phyloP scores from a whole-genome alignment of 2,797 vertebrate species.

The Eupleurogrammus muticus region DNA sequence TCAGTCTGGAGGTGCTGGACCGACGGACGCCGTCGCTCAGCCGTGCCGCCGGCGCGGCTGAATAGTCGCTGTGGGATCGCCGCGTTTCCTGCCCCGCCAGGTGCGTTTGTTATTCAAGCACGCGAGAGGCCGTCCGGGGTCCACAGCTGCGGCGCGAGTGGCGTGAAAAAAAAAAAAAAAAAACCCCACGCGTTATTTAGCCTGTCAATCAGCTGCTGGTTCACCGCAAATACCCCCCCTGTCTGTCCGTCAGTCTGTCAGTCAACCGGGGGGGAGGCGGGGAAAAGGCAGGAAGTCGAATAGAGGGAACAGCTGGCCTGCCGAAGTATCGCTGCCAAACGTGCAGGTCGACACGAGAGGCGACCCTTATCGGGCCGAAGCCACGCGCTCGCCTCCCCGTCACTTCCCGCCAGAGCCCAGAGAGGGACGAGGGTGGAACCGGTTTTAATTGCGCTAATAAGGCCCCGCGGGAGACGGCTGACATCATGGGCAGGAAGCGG shows the following conservation, averaged over 20 bases:
- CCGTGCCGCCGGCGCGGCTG: neutral
- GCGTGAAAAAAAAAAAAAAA: too few relatives aligned
- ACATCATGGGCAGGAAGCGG: conserved; percentile 54
- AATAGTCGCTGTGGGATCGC: conserved; percentile 1
- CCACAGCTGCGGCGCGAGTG: conserved; percentile 49
- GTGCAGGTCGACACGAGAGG: too few relatives aligned
- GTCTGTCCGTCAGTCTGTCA: conserved; percentile 50
- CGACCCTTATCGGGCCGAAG: too few relatives aligned
- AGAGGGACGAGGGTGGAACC: conserved; percentile 20
- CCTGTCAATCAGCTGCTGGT: conserved; percentile 67
- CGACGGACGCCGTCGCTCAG: neutral
- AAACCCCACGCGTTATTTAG: conserved; percentile 57
- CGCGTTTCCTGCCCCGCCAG: conserved; percentile 26
- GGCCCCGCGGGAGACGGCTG: conserved; percentile 56
- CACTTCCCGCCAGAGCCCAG: conserved; percentile 27
- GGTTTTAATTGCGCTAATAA: conserved; percentile 65
- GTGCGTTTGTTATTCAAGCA: conserved; percentile 18
- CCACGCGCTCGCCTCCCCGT: conserved; percentile 40
- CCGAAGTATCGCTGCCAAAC: conserved; percentile 52
- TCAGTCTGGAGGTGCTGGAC: neutral
- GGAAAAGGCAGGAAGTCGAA: conserved; percentile 55
- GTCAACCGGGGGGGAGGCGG: conserved; percentile 35
- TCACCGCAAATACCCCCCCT: conserved; percentile 40
- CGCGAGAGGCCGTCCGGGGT: conserved; percentile 12
- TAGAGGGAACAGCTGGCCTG: conserved; percentile 71